Evolutionary conservation across 2,888 invertebrate species (phyloP).

Genomic region (Saturnia pavonia): DNA sequence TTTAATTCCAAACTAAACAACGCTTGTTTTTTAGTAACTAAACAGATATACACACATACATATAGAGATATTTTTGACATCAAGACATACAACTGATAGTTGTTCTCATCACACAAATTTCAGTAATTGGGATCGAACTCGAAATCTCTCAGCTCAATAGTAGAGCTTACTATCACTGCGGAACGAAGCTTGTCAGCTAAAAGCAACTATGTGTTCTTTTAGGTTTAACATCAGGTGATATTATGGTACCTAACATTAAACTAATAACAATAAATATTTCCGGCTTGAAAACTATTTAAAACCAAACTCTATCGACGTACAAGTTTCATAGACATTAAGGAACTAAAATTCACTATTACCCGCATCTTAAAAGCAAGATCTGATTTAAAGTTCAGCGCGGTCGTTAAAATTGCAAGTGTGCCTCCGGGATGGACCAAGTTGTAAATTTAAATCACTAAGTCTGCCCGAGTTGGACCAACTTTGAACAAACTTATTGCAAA

Average conservation of each 20-base stretch:
- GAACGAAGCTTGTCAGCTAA: no score
- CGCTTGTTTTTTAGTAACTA: no score
- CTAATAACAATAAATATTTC: background rate
- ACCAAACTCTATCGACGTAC: background rate
- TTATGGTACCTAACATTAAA: background rate
- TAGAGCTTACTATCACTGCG: no score
- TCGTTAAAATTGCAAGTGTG: conserved; percentile 73
- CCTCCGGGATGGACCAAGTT: conserved; percentile 60
- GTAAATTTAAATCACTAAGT: conserved; percentile 79
- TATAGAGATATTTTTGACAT: no score
- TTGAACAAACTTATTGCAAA: conserved; percentile 66
- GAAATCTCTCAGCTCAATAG: no score
- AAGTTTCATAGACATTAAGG: conserved; percentile 1
- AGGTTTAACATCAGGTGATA: background rate
- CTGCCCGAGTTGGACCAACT: conserved; percentile 57
- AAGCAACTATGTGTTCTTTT: background rate
- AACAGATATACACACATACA: no score
- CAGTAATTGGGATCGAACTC: no score
- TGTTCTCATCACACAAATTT: no score
- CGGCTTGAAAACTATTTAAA: background rate
- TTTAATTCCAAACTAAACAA: no score
- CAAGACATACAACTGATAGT: no score
- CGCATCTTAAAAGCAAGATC: conserved; percentile 55
- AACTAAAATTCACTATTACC: conserved; percentile 37
- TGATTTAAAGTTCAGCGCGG: conserved; percentile 60